phyloP scores from a whole-genome alignment of 2,888 invertebrate species.

The Melanotus villosus region DNA sequence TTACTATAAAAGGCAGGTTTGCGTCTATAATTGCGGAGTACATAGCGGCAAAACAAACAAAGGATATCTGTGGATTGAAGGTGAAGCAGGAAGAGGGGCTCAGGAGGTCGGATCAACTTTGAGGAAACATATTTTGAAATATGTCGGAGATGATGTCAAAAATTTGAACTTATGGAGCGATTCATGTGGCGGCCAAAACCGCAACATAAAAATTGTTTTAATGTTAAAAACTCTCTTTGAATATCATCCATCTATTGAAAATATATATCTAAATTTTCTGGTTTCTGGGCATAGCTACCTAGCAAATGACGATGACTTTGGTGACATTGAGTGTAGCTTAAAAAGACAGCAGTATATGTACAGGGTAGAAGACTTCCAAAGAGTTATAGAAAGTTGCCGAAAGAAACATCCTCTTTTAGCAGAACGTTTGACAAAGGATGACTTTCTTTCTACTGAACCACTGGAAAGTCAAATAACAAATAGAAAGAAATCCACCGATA shows the following conservation, averaged over 20 bases:
- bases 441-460: not conserved
- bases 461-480: slow-evolving; percentile 5
- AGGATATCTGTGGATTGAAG: slow-evolving; percentile 51
- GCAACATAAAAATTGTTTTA: slow-evolving; percentile 50
- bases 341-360: slow-evolving; percentile 25
- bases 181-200: slow-evolving; percentile 52
- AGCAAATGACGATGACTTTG: slow-evolving; percentile 13
- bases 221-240: slow-evolving; percentile 36
- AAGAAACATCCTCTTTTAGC: not conserved
- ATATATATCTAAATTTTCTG: slow-evolving; percentile 16
- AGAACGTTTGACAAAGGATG: not conserved
- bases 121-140: slow-evolving; percentile 45
- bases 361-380: not conserved
- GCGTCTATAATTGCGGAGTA: slow-evolving; percentile 54
- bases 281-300: slow-evolving; percentile 2
- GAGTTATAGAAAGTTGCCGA: not conserved
- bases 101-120: slow-evolving; percentile 54
- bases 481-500: not conserved
- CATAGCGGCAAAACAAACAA: slow-evolving; percentile 42
- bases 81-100: slow-evolving; percentile 52
- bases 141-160: slow-evolving; percentile 27
- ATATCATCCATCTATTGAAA: slow-evolving; percentile 38
- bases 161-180: slow-evolving; percentile 50
- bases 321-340: slow-evolving; percentile 10
- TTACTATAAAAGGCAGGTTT: slow-evolving; percentile 55